Evolutionary conservation across 2,888 invertebrate genomes (phyloP).

Genomic region (Acanthosepion pharaonis): DNA sequence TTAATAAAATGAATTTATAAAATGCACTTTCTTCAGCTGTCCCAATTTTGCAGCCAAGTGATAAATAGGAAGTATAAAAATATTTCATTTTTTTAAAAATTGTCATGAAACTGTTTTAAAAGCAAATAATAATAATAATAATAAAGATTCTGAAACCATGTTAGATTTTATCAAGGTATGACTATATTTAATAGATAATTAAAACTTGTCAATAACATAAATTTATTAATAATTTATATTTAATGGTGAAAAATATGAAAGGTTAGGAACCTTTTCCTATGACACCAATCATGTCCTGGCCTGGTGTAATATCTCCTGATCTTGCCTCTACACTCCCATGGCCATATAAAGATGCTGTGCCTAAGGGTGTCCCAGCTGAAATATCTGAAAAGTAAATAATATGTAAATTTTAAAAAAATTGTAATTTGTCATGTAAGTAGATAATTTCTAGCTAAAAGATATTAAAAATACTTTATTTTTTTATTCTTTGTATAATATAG

Average conservation of each 20-base stretch:
- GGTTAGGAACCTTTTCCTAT: constrained; percentile 64
- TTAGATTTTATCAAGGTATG: neutral
- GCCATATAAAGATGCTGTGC: constrained; percentile 65
- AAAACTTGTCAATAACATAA: neutral
- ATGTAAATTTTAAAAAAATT: neutral
- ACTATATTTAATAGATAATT: neutral
- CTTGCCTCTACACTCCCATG: constrained; percentile 62
- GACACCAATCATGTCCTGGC: constrained; percentile 66
- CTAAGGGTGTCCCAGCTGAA: constrained; percentile 61
- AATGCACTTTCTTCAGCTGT: no score
- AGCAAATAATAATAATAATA: no score
- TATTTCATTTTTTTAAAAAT: no score
- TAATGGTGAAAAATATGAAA: neutral
- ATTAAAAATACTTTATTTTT: no score
- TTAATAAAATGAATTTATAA: no score
- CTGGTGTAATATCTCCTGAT: constrained; percentile 59
- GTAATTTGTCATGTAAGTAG: no score
- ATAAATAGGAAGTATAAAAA: no score
- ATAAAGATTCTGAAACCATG: neutral
- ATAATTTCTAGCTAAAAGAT: no score
- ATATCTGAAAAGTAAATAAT: constrained; percentile 56
- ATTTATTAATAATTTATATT: neutral
- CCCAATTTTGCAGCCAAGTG: no score
- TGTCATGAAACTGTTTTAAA: no score
- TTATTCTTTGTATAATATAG: no score